A percentile compares a stretch with the other conserved stretches of the same genome.
phyloP scores from a whole-genome alignment of 2,113 vertebrate species.

The Saccopteryx leptura region DNA sequence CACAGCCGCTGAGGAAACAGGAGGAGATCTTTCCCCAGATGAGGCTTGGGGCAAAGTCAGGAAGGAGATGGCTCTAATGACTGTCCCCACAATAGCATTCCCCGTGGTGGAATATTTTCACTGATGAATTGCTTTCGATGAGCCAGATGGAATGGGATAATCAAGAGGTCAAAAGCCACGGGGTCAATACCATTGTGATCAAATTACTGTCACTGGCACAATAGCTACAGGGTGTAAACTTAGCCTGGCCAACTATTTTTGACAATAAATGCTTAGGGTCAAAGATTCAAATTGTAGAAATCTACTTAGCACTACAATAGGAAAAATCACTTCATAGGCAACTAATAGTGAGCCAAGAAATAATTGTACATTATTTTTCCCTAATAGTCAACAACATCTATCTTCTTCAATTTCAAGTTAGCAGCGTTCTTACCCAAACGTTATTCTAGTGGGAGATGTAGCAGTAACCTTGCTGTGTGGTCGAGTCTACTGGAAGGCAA shows the following conservation, averaged over 20 bases:
- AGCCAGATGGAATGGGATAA: not conserved
- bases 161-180: not conserved
- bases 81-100: not conserved
- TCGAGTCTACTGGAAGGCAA: not conserved
- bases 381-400: not conserved
- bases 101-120: not conserved
- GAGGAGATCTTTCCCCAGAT: not conserved
- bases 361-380: not conserved
- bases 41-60: not conserved
- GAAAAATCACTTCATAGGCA: not conserved
- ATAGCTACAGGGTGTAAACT: not conserved
- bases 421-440: not conserved
- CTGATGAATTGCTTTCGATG: not conserved
- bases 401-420: not conserved
- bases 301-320: not conserved
- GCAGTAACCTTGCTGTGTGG: not conserved
- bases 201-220: not conserved
- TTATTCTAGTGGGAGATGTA: not conserved
- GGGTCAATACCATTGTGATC: not conserved
- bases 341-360: not conserved
- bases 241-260: not conserved
- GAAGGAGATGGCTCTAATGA: not conserved
- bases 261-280: not conserved
- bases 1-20: not conserved
- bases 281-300: not conserved